Evolutionary conservation across 2,888 invertebrate species (phyloP), one percentile per base, ranked within the genome.

Genomic region (Leptinotarsa tumamoca): DNA sequence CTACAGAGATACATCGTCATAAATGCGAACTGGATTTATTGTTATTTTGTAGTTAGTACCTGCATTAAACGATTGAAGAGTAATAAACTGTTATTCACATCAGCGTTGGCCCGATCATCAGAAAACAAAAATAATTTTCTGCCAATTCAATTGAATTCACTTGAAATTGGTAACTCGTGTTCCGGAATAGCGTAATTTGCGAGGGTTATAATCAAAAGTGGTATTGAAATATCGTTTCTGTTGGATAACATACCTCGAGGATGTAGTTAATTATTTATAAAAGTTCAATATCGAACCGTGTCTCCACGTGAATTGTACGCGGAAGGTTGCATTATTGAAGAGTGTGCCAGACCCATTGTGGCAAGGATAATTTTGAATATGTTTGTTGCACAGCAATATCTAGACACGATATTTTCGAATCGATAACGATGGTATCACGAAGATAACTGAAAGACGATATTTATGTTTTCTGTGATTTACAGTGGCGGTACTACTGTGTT

Each of bases 241-340:
- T 72, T 67, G 67, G 72, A 77, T 74, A 70, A 69, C 71, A 50
- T 67, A 75, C 61, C 71, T 52, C 61, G 68, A 74, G 72, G 77
- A 49, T 68, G 15, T 68, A 67, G 52, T 74, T 81, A 80, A 80
- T 80, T 81, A 80, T 80, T 81, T 80, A 81, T 23, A 79, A 81
- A 78, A 81, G 79, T 80, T 80, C 77, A 75, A 80, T 80, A 81
- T 81, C 79, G 81, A 75, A 72, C 78, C 72, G 79, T 79, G 76
- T 78, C 78, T 79, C 79, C 74, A 77, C 77, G 78, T 80, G 77
- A 78, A 75, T 72, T 77, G 75, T 78, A 75, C 75, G 78, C 74
- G 79, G 72, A 72, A 73, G 63, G 71, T 49, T 81, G 78, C 74
- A 80, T 80, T 77, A 79, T 80, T 80, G 76, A 80, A n/a, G 27